Conservation (phyloP, 2,113 vertebrate species). For the Tychaedon coryphoeus region DNA sequence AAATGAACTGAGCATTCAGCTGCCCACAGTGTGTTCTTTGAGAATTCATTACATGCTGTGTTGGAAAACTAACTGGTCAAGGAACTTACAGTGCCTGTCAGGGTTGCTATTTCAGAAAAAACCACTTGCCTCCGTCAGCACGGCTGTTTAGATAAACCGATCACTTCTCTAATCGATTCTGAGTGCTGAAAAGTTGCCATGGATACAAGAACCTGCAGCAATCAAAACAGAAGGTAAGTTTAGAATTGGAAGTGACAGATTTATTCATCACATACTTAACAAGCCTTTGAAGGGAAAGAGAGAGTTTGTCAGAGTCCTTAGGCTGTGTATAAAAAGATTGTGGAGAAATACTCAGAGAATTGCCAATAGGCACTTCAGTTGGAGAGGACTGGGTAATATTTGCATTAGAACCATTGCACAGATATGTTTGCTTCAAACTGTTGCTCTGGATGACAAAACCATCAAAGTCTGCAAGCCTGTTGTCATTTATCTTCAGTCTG, state of each 20-base stretch:
- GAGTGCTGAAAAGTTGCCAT: slow-evolving; percentile 80
- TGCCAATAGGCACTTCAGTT: slow-evolving; percentile 67
- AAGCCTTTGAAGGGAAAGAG: slow-evolving; percentile 76
- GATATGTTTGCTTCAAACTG: slow-evolving; percentile 66
- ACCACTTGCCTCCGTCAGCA: slow-evolving; percentile 68
- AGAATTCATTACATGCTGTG: slow-evolving; percentile 14
- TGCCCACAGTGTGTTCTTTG: not conserved
- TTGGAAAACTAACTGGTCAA: slow-evolving; percentile 48
- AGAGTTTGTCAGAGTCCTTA: slow-evolving; percentile 72
- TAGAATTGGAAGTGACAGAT: slow-evolving; percentile 82
- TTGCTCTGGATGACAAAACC: slow-evolving; percentile 53
- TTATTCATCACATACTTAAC: slow-evolving; percentile 82
- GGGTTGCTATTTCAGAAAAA: slow-evolving; percentile 61
- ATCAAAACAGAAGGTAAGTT: slow-evolving; percentile 77
- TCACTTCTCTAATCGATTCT: slow-evolving; percentile 76
- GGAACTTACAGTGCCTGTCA: slow-evolving; percentile 52
- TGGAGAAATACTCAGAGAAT: slow-evolving; percentile 65
- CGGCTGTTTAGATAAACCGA: slow-evolving; percentile 69
- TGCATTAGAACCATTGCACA: slow-evolving; percentile 60
- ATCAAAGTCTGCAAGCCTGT: not conserved
- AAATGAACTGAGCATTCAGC: not conserved
- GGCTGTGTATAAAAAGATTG: slow-evolving; percentile 73
- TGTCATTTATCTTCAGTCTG: slow-evolving; percentile 21
- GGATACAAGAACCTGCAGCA: slow-evolving; percentile 74
- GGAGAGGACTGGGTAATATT: slow-evolving; percentile 52